phyloP scores from a whole-genome alignment of 2,113 vertebrate genomes.

The Columba livia region DNA sequence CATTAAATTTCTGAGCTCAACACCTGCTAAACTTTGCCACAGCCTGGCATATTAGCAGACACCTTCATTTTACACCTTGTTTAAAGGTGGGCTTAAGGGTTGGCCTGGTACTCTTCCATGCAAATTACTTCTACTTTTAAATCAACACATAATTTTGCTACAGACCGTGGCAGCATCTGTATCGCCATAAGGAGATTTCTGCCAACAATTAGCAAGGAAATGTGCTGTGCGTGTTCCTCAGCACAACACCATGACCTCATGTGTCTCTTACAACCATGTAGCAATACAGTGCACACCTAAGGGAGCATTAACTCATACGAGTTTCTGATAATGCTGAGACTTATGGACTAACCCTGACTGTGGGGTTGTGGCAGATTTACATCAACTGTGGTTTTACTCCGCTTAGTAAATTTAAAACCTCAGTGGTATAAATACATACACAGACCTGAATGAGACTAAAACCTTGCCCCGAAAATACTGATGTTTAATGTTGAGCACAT shows the following conservation, averaged over 20 bases:
- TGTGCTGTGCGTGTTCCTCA: background rate
- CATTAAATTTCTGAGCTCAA: background rate
- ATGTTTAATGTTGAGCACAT: background rate
- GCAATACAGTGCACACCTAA: background rate
- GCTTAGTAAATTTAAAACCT: background rate
- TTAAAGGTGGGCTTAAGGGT: background rate
- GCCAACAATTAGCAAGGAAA: background rate
- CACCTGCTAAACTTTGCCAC: background rate
- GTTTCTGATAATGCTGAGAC: background rate
- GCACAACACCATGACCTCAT: rapidly evolving
- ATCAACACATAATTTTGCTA: background rate
- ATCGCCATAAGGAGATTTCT: background rate
- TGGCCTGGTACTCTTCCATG: background rate
- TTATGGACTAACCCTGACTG: background rate
- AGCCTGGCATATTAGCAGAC: background rate
- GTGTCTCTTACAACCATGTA: background rate
- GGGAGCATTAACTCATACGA: background rate
- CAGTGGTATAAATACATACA: rapidly evolving
- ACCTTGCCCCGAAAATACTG: background rate
- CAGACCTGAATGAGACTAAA: background rate
- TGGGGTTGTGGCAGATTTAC: background rate
- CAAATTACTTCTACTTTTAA: background rate
- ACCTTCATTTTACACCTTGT: background rate
- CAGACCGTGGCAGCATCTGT: background rate
- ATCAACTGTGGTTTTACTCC: background rate